These are phyloP conservation scores for Agapetus fuscipes DNA, from an alignment of 2,888 invertebrate species.

Conservation along the genomic window DNA sequence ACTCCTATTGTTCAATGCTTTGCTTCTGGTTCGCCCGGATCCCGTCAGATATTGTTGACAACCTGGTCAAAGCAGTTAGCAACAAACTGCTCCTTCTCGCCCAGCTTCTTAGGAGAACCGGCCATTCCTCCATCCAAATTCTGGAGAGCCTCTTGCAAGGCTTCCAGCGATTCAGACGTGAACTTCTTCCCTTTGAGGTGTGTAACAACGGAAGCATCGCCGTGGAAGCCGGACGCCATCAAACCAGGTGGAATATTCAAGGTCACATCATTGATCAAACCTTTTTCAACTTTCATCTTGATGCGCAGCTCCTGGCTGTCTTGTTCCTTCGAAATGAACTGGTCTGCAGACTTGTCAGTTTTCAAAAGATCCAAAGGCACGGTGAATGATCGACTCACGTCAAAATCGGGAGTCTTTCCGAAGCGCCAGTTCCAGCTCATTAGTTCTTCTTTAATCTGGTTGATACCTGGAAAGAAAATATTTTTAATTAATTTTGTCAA, in stretches of 20 bases:
- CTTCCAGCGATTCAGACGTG: constrained; percentile 50
- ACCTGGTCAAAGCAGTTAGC: constrained; percentile 54
- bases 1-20: background rate
- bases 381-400: constrained; percentile 55
- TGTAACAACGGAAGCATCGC: constrained; percentile 55
- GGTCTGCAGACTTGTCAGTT: constrained; percentile 30
- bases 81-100: constrained; percentile 51
- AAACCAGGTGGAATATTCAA: constrained; percentile 54
- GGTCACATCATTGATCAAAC: constrained; percentile 55
- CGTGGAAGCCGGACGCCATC: constrained; percentile 48
- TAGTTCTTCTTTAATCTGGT: constrained; percentile 57
- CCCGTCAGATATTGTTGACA: constrained; percentile 40
- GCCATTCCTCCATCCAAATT: constrained; percentile 27
- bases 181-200: constrained; percentile 57
- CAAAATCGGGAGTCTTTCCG: constrained; percentile 80
- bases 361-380: constrained; percentile 46
- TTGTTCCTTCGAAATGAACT: constrained; percentile 14
- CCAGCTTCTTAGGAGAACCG: constrained; percentile 30
- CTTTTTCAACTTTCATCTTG: constrained; percentile 54
- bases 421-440: constrained; percentile 81
- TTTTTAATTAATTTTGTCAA: too few relatives aligned
- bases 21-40: constrained; percentile 28
- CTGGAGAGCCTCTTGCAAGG: constrained; percentile 47
- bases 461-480: constrained; percentile 49
- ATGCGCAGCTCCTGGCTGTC: constrained; percentile 45